Percentiles rank a stretch among this genome's conserved stretches.
Evolutionary conservation across 2,888 invertebrate genomes (phyloP).

Genomic region (Tineola bisselliella): DNA sequence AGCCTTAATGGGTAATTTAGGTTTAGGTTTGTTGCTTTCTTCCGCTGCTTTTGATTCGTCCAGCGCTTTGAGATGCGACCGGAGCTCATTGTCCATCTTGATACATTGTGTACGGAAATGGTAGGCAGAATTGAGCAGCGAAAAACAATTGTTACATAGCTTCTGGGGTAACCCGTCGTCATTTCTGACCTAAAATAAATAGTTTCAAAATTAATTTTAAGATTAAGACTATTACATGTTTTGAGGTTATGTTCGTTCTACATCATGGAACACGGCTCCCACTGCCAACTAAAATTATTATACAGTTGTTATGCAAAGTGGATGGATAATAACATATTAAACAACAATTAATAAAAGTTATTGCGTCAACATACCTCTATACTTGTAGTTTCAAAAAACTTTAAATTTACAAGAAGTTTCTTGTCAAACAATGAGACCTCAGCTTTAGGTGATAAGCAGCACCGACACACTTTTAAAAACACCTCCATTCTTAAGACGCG

Average conservation of each 20-base stretch:
- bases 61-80: conserved; percentile 37
- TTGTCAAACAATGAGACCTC: conserved; percentile 49
- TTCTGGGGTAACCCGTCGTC: conserved; percentile 55
- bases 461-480: conserved; percentile 58
- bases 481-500: conserved; percentile 46
- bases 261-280: too few relatives aligned
- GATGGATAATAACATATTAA: too few relatives aligned
- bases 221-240: too few relatives aligned
- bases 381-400: conserved; percentile 51
- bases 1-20: not conserved
- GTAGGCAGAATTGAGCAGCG: conserved; percentile 44
- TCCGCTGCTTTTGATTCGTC: conserved; percentile 22
- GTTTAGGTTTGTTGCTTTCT: not conserved
- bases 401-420: conserved; percentile 38
- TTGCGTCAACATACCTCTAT: conserved; percentile 35
- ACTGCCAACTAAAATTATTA: too few relatives aligned
- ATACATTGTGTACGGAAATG: conserved; percentile 55
- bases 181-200: conserved; percentile 34
- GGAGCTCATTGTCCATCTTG: conserved; percentile 53
- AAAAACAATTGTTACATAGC: conserved; percentile 47
- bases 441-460: conserved; percentile 52
- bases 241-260: too few relatives aligned
- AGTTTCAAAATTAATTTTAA: too few relatives aligned
- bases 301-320: too few relatives aligned
- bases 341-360: too few relatives aligned